Base-by-base conservation (phyloP, 2,113 vertebrate genomes). In the Zingel zingel region DNA sequence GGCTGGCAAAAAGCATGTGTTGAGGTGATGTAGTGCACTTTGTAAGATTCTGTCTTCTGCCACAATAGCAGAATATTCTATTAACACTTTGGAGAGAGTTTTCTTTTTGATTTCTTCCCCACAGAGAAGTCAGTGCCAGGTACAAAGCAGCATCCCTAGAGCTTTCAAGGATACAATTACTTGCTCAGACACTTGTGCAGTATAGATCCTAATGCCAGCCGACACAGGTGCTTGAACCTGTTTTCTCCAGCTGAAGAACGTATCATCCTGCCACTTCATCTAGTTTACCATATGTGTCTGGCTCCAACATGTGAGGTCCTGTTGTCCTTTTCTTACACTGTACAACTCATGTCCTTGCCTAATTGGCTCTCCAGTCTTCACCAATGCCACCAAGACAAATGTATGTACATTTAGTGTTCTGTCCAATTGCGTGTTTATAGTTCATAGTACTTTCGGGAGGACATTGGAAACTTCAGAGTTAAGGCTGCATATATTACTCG, bases 161-260 rank as follows among this genome's bases (percentile, higher is more conserved):
- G 21, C 21, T 66, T 15, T 13, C 23, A 33, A 15, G 2, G 67
- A 77, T 33, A 50, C 54, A 57, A 36, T 58, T 48, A 33, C 62
- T 33, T 33, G 25, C 39, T 30, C 43, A 53, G 62, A 65, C 48
- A 61, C 66, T 56, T 64, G 36, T 19, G 19, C 16, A 33, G 45
- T 56, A 27, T 39, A 6, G 57, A 50, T 33, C 43, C 47, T 59
- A 63, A 65, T 14, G 53, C 58, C n/a, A n/a, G 51, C 19, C 21
- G 54, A 77, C 43, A 30, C 27, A 73, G 63, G 54, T 36, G 39
- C 51, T 12, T 66, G 74, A 30, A 75, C 59, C 72, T 19, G 47
- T 65, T 65, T 27, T 18, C 50, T 56, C 11, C 74, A 23, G 51
- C 53, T 48, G 19, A 67, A 33, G 43, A 16, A 30, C 43, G 7